Evolutionary conservation across 2,797 vertebrate genomes (phyloP).

Genomic region (Halcyon smyrnensis): DNA sequence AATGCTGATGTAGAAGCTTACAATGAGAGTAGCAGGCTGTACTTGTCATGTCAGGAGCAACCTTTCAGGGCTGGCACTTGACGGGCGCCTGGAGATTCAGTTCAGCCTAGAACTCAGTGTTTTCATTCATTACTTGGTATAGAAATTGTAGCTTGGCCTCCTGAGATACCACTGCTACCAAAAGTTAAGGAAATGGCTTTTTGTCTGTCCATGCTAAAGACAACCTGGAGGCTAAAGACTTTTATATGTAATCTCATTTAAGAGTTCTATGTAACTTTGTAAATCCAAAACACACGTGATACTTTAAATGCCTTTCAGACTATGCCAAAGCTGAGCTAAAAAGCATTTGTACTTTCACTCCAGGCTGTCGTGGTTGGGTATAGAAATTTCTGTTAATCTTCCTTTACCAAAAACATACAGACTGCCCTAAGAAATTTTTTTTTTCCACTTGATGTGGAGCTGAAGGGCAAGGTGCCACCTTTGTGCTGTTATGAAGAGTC

Average conservation of each 20-base stretch:
- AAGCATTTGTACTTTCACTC: not conserved
- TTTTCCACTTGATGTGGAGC: not conserved
- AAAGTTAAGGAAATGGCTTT: not conserved
- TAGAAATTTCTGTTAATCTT: not conserved
- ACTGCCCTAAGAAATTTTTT: not conserved
- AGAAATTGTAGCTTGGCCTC: not conserved
- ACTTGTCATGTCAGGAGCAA: not conserved
- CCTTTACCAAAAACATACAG: not conserved
- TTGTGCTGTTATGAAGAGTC: not conserved
- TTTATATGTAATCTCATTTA: not conserved
- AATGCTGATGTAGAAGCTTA: not conserved
- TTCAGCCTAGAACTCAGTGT: not conserved
- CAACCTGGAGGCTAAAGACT: not conserved
- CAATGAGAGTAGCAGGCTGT: not conserved
- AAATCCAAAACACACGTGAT: accelerated
- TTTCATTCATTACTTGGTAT: not conserved
- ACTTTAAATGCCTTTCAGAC: not conserved
- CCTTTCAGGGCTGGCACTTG: not conserved
- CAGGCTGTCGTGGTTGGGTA: not conserved
- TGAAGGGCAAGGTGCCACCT: not conserved
- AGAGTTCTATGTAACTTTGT: not conserved
- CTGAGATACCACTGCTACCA: not conserved
- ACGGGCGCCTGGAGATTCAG: not conserved
- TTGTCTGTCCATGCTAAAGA: not conserved
- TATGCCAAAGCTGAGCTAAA: not conserved